Evolutionary conservation across 2,797 vertebrate species (phyloP), one percentile per base, ranked within the genome.

Genomic region (Lepus oiostolus): DNA sequence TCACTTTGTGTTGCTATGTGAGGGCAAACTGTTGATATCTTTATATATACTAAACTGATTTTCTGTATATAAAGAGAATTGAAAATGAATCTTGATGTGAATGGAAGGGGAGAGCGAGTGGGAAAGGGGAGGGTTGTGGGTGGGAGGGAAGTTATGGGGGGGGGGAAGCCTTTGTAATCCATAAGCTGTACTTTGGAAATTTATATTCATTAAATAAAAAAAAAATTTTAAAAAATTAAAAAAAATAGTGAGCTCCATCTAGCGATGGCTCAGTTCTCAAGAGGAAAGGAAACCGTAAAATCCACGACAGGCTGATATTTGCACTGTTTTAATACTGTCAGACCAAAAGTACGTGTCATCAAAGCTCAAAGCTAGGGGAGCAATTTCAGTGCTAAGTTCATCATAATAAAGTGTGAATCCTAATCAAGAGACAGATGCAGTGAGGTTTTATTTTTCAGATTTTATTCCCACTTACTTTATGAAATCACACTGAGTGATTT

Each of bases 381-480:
- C 3, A 75, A 54, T 1, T 54, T 26, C 30, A 32, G 14, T 71
- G 2, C 19, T 58, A 47, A 6, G 0, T 26, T 94, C 62, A 52
- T 30, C 16, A 86, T 32, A 76, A 38, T 71, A 75, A 35, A 11
- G n/a, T 54, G 17, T 26, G 21, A 71, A 38, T 85, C 52, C 32
- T 88, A 83, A 85, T 24, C 28, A 58, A 85, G 35, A 38, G 68
- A 62, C n/a, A 83, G 52, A 54, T 38, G 24, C 6, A 24, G 63
- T 71, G 62, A 77, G 4, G n/a, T 70, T 87, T 94, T 84, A 60
- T 28, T 81, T 75, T 88, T 75, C 12, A 12, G 50, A 81, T 85
- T 52, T 85, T 77, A 62, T 89, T 81, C 89, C 22, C 88, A 76
- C 16, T 50, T 74, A 22, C 93, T 95, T 87, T 90, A 47, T 67